phyloP scores from a whole-genome alignment of 2,797 vertebrate genomes.

The Tarsius wallacei region DNA sequence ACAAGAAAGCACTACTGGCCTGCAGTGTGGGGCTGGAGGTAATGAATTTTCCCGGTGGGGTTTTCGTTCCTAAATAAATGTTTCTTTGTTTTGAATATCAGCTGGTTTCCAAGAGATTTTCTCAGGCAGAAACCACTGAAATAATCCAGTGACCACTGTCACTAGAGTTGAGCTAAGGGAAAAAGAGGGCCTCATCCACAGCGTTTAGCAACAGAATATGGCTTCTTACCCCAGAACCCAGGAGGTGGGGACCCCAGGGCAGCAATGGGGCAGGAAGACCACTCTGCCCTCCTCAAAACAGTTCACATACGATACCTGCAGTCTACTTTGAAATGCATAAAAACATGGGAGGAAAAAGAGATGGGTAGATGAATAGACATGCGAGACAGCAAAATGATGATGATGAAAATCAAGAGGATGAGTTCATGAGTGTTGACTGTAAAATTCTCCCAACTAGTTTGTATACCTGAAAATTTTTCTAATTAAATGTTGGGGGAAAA shows the following conservation, averaged over 20 bases:
- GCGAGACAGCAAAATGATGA: not conserved
- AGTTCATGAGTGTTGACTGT: not conserved
- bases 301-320: not conserved
- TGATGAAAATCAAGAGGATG: not conserved
- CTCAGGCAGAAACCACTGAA: slow-evolving; percentile 61
- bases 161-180: not conserved
- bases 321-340: not conserved
- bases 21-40: not conserved
- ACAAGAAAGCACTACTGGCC: slow-evolving; percentile 45
- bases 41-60: slow-evolving; percentile 27
- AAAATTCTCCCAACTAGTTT: slow-evolving; percentile 21
- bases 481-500: slow-evolving; percentile 48
- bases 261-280: not conserved
- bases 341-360: slow-evolving; percentile 17
- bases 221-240: slow-evolving; percentile 28
- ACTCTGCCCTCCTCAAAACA: not conserved
- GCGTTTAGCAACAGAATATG: not conserved
- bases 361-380: not conserved
- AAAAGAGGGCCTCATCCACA: slow-evolving; percentile 57
- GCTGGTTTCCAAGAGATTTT: slow-evolving; percentile 70
- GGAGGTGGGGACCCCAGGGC: not conserved
- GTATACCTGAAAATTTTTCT: slow-evolving; percentile 1
- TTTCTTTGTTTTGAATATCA: slow-evolving; percentile 59
- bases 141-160: slow-evolving; percentile 45
- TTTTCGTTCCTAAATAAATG: slow-evolving; percentile 54